A percentile compares a stretch with the other conserved stretches of the same genome.
Evolutionary conservation across 30 jellyfish, hydroid and myxozoan species (phyloP).

Genomic region (Pelagia noctiluca): DNA sequence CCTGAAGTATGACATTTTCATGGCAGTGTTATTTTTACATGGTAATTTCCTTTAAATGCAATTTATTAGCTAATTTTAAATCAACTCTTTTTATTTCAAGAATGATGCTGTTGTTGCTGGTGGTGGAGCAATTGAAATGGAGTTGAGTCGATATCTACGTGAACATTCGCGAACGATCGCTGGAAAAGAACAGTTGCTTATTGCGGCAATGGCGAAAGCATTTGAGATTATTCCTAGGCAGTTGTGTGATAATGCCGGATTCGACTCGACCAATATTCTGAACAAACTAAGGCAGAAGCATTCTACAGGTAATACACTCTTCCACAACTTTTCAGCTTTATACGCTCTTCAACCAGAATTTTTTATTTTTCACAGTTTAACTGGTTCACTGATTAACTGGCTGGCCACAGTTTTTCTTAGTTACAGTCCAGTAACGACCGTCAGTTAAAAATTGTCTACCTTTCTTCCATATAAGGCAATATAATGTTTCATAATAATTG

Average conservation of each 20-base stretch:
- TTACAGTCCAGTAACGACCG: too few relatives aligned
- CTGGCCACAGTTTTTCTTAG: too few relatives aligned
- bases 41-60: neutral
- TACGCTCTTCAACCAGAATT: too few relatives aligned
- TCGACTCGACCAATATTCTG: constrained; percentile 85
- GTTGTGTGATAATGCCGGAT: constrained; percentile 98
- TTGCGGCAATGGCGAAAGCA: constrained; percentile 97
- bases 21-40: neutral
- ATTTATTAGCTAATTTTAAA: neutral
- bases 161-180: constrained; percentile 97
- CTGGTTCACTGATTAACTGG: too few relatives aligned
- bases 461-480: too few relatives aligned
- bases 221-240: constrained; percentile 98
- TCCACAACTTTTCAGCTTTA: neutral
- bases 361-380: too few relatives aligned
- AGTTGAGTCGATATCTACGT: constrained; percentile 88
- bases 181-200: constrained; percentile 95
- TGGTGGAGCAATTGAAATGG: constrained; percentile 99
- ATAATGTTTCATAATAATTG: too few relatives aligned
- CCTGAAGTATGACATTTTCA: neutral
- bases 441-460: too few relatives aligned
- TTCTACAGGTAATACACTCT: constrained; percentile 78
- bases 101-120: constrained; percentile 99
- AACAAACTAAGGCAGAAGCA: constrained; percentile 94
- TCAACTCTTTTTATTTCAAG: constrained; percentile 34